These are phyloP conservation scores for Benthosema pterotum DNA, from an alignment of 2,797 vertebrate genomes.

Conservation along the genomic window DNA sequence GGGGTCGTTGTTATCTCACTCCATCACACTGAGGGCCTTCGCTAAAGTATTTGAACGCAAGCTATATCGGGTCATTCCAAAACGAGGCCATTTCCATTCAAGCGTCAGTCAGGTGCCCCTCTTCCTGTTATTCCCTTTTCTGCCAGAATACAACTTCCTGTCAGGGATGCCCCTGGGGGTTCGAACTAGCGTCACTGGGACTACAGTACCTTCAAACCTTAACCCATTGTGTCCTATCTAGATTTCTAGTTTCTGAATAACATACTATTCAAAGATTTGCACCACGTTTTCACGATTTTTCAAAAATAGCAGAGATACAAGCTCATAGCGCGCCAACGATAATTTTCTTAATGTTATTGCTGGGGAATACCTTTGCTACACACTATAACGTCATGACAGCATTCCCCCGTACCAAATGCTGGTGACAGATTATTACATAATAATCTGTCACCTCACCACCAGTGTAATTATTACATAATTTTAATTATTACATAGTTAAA, in stretches of 20 bases:
- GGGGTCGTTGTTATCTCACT: slow-evolving; percentile 39
- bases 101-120: slow-evolving; percentile 56
- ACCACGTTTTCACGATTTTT: too few relatives aligned
- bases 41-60: slow-evolving; percentile 51
- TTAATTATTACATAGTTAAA: too few relatives aligned
- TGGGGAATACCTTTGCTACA: slow-evolving; percentile 11
- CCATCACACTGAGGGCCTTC: slow-evolving; percentile 38
- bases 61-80: slow-evolving; percentile 38
- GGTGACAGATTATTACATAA: not conserved
- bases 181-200: slow-evolving; percentile 38
- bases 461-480: too few relatives aligned
- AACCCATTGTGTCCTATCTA: too few relatives aligned
- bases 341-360: slow-evolving; percentile 50
- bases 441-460: too few relatives aligned
- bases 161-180: slow-evolving; percentile 43
- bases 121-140: slow-evolving; percentile 71
- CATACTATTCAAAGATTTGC: too few relatives aligned
- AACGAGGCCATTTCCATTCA: slow-evolving; percentile 44
- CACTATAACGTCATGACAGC: not conserved
- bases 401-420: slow-evolving; percentile 23
- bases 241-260: too few relatives aligned
- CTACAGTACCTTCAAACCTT: slow-evolving; percentile 1
- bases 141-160: slow-evolving; percentile 56
- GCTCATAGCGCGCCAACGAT: too few relatives aligned
- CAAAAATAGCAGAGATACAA: too few relatives aligned